Evolutionary conservation across 2,888 invertebrate genomes (phyloP).

Genomic region (Punctoribates punctum): DNA sequence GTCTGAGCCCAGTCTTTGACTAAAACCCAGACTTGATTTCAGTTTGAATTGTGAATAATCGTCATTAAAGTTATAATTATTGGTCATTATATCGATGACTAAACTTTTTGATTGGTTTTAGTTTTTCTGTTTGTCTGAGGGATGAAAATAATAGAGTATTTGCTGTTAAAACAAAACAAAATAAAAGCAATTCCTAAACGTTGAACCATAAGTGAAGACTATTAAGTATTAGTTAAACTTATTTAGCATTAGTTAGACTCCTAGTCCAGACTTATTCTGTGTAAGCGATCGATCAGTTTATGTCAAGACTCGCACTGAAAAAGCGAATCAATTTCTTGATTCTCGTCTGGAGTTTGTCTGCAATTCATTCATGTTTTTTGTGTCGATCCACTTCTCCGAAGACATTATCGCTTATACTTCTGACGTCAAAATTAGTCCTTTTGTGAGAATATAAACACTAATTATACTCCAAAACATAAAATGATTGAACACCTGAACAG

Average conservation of each 20-base stretch:
- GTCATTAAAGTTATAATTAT: constrained; percentile 2
- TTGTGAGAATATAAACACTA: background rate
- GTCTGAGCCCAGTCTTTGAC: background rate
- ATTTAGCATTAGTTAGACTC: background rate
- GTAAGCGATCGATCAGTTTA: constrained; percentile 19
- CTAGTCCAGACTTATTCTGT: background rate
- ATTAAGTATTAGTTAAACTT: background rate
- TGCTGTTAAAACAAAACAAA: background rate
- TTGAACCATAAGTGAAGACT: background rate
- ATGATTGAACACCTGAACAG: background rate
- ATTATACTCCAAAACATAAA: background rate
- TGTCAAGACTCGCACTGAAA: background rate
- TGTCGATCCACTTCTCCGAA: background rate
- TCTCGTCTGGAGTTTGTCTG: constrained; percentile 16
- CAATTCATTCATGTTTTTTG: background rate
- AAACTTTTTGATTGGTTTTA: background rate
- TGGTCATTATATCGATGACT: background rate
- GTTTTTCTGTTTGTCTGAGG: background rate
- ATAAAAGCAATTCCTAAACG: background rate
- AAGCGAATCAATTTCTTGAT: background rate
- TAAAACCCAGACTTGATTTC: background rate
- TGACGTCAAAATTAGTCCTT: constrained; percentile 4
- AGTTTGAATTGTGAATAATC: background rate
- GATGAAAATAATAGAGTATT: background rate
- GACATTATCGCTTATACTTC: constrained; percentile 13